These are phyloP conservation scores for Condylura cristata DNA, from an alignment of 2,113 vertebrate species.

Conservation along the genomic window DNA sequence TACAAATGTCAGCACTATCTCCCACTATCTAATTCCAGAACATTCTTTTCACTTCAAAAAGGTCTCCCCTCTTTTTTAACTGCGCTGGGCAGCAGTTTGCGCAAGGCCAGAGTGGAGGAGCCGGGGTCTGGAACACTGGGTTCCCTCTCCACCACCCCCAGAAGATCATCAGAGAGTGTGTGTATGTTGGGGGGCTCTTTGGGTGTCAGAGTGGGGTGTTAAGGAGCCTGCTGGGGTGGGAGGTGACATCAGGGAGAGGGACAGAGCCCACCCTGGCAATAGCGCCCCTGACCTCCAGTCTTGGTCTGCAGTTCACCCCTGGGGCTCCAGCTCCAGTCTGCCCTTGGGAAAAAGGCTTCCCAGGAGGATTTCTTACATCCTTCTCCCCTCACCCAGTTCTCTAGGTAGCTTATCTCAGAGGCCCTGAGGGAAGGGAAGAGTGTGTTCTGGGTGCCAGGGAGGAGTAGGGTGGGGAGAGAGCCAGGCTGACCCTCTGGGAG, in stretches of 20 bases:
- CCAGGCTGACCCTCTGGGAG: neutral
- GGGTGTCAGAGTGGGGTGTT: neutral
- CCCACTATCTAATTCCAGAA: neutral
- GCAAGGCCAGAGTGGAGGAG: rapidly evolving
- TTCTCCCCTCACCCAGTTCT: neutral
- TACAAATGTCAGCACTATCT: neutral
- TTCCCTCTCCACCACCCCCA: neutral
- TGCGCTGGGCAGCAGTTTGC: neutral
- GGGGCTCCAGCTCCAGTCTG: neutral
- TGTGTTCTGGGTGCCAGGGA: neutral
- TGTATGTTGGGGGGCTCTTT: neutral
- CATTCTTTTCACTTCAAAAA: neutral
- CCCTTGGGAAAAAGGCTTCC: too few relatives aligned
- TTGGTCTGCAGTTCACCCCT: neutral
- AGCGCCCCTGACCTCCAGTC: too few relatives aligned
- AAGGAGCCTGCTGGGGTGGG: neutral
- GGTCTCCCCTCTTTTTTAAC: neutral
- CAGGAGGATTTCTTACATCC: neutral
- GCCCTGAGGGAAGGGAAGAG: neutral
- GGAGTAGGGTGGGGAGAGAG: neutral
- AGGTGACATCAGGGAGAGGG: neutral
- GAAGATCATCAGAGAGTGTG: rapidly evolving
- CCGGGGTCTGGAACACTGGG: neutral
- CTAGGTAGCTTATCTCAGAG: neutral
- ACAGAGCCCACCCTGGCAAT: too few relatives aligned